phyloP scores from a whole-genome alignment of 1,140 invertebrate genomes.

The Nephila pilipes region DNA sequence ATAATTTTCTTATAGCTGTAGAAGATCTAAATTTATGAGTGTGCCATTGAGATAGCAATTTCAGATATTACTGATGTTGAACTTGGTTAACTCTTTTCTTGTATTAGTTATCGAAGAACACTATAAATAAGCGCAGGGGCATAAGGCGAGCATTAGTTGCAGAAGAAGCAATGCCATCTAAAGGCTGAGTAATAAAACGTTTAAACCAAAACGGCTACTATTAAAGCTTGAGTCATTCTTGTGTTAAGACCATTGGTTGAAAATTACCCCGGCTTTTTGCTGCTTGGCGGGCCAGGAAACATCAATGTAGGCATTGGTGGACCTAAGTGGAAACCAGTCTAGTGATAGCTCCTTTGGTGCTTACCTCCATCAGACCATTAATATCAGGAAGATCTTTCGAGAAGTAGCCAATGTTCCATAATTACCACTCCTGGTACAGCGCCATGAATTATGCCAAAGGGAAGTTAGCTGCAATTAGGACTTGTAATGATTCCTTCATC shows the following conservation, averaged over 20 bases:
- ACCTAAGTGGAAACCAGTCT: constrained; percentile 61
- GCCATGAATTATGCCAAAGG: constrained; percentile 55
- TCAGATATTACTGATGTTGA: no score
- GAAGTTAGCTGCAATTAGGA: constrained; percentile 56
- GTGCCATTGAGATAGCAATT: no score
- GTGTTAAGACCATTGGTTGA: constrained; percentile 57
- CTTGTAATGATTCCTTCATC: constrained; percentile 48
- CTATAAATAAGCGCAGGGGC: no score
- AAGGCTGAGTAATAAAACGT: constrained; percentile 50
- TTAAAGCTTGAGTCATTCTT: constrained; percentile 53
- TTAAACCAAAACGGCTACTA: constrained; percentile 57
- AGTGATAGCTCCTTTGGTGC: constrained; percentile 26
- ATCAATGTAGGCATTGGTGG: constrained; percentile 56
- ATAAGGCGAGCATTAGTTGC: constrained; percentile 25
- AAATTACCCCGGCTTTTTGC: constrained; percentile 55
- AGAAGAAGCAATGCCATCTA: constrained; percentile 42
- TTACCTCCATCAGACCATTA: constrained; percentile 60
- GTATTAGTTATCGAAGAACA: no score
- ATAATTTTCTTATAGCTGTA: no score
- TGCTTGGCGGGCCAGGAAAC: constrained; percentile 19
- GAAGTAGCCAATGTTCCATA: constrained; percentile 45
- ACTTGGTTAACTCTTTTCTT: no score
- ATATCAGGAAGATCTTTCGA: constrained; percentile 60
- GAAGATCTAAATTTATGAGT: no score
- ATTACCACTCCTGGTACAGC: constrained; percentile 38